Base-by-base conservation (phyloP, 2,888 invertebrate species). In the Drosophila robusta region DNA sequence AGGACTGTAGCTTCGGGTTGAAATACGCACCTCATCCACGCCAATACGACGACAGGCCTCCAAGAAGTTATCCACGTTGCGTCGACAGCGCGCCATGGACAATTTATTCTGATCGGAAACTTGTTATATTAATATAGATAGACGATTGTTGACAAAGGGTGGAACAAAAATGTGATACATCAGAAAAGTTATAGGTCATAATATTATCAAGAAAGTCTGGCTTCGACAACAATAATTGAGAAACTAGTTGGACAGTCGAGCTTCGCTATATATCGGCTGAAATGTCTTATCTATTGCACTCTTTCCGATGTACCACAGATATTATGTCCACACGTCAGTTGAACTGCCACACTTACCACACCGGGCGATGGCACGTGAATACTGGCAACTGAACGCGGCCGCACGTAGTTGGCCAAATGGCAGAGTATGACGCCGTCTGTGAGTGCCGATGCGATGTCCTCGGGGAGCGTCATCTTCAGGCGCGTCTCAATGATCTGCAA, bases 311-410 rank as follows among this genome's bases (percentile, higher is more conserved):
- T 26, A 39, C 29, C 32, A 56, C 36, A 57, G 18, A 9, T 2
- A 5, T 14, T 8, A 42, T 4, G 12, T 16, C 8, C 8, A 7
- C 2, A 24, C 3, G 0, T 8, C 11, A n/a, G 22, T 6, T 11
- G 0, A 6, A 11, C 0, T 3, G 11, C 24, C 5, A 29, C 6
- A 93, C 95, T 94, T 92, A 97, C 97, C 94, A 97, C 97, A 82
- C 97, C 96, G 50, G 97, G 96, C 77, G 97, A 97, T 73, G 98
- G 98, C 87, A 98, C 98, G 93, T 98, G 98, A 75, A 98, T 98
- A 89, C 97, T 97, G 75, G 96, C 97, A 62, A 98, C 98, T 52
- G 98, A 96, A 80, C 98, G 94, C 42, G 98, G 97, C 69, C 96
- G 95, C 85, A 98, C 96, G 93, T 97, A 96, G 92, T 98, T 98